phyloP scores from a whole-genome alignment of 1,140 invertebrate species.

The Drosophila pseudoobscura region DNA sequence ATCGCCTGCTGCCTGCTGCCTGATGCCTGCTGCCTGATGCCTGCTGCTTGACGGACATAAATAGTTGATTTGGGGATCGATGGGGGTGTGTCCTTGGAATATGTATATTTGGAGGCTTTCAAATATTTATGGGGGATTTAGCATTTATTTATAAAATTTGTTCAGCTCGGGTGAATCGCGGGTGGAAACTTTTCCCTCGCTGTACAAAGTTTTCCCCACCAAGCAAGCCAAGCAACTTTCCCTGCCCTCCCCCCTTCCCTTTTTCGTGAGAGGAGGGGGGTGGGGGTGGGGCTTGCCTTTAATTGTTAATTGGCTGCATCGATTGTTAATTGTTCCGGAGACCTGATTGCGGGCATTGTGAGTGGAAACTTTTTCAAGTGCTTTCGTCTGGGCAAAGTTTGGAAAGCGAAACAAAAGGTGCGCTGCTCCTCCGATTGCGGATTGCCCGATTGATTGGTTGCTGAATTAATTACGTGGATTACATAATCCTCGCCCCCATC shows the following conservation, averaged over 20 bases:
- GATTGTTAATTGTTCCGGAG: constrained; percentile 67
- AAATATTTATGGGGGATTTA: constrained; percentile 21
- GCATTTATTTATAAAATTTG: constrained; percentile 37
- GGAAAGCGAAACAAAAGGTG: constrained; percentile 51
- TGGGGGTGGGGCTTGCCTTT: constrained; percentile 32
- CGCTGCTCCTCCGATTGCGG: constrained; percentile 23
- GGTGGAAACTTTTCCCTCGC: constrained; percentile 25
- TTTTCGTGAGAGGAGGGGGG: too few species aligned
- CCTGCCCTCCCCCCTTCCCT: constrained; percentile 9
- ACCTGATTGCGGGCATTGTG: constrained; percentile 47
- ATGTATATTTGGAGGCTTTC: constrained; percentile 8
- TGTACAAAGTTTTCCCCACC: constrained; percentile 19
- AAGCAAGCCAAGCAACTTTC: constrained; percentile 26
- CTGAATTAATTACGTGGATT: constrained; percentile 52
- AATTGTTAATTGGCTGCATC: constrained; percentile 79
- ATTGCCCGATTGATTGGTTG: constrained; percentile 31
- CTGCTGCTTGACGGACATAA: background rate
- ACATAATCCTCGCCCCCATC: constrained; percentile 35
- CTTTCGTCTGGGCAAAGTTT: constrained; percentile 74
- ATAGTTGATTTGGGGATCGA: constrained; percentile 19
- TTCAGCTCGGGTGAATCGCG: constrained; percentile 33
- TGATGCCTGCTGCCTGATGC: too few species aligned
- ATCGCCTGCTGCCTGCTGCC: background rate
- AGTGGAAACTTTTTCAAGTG: constrained; percentile 69
- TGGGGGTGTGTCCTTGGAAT: constrained; percentile 15